A percentile compares a stretch with the other conserved stretches of the same genome.
These are phyloP conservation scores for Dicranocentrus wangi DNA, from an alignment of 2,888 invertebrate species.

Conservation along the genomic window DNA sequence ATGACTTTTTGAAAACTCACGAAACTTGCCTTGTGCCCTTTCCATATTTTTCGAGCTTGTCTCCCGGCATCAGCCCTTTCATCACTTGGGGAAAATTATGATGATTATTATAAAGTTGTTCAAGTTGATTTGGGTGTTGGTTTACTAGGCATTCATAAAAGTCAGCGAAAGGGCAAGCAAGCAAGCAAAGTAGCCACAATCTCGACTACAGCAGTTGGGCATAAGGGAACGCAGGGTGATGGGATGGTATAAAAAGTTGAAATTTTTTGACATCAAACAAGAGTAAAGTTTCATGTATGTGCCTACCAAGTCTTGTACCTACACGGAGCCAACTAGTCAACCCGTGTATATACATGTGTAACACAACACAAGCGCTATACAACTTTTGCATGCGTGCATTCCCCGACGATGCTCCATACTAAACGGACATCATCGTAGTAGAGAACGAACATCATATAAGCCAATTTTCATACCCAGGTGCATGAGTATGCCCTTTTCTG, in stretches of 20 bases:
- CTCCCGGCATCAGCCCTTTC: conserved; percentile 27
- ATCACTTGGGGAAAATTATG: conserved; percentile 6
- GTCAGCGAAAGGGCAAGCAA: background rate
- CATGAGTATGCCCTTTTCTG: conserved; percentile 53
- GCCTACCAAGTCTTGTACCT: conserved; percentile 43
- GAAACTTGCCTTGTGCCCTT: background rate
- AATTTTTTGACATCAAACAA: conserved; percentile 46
- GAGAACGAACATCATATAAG: conserved; percentile 1
- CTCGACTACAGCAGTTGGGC: background rate
- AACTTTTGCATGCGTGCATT: too few relatives aligned
- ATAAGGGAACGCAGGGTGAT: conserved; percentile 6
- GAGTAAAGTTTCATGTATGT: conserved; percentile 48
- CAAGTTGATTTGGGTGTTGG: conserved; percentile 47
- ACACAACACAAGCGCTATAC: too few relatives aligned
- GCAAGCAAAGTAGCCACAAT: conserved; percentile 31
- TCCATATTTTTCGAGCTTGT: conserved; percentile 10
- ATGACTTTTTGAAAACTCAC: too few relatives aligned
- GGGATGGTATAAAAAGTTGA: conserved; percentile 25
- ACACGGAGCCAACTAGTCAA: conserved; percentile 22
- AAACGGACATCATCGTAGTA: background rate
- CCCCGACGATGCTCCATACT: too few relatives aligned
- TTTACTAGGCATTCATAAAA: conserved; percentile 17
- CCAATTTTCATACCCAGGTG: conserved; percentile 51
- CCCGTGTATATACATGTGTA: too few relatives aligned
- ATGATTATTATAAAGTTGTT: conserved; percentile 40